Conservation (phyloP, 2,888 invertebrate genomes). For the Rambutsinella grinnellia region DNA sequence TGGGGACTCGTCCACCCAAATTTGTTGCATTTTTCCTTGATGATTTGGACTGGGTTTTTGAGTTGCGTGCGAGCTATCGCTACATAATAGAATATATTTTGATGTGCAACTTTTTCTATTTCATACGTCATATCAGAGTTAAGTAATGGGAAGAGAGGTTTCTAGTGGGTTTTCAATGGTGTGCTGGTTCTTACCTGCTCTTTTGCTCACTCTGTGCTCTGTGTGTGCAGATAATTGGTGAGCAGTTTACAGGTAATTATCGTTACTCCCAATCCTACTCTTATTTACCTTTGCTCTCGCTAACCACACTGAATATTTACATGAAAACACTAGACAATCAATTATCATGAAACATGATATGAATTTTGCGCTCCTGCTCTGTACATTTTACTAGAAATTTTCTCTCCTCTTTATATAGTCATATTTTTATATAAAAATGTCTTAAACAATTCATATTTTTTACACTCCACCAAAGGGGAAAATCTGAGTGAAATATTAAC, state of each 20-base stretch:
- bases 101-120: no score
- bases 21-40: background rate
- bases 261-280: conserved; percentile 22
- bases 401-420: background rate
- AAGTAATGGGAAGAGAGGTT: background rate
- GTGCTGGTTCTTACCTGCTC: background rate
- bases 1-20: background rate
- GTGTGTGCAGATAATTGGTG: conserved; percentile 55
- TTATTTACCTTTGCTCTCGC: background rate
- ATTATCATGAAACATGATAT: no score
- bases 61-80: background rate
- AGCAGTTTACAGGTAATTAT: conserved; percentile 57
- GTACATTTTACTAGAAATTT: background rate
- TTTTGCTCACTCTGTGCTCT: background rate
- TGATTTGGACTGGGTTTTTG: no score
- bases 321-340: background rate
- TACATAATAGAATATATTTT: no score
- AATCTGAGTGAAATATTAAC: no score
- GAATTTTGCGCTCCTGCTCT: no score
- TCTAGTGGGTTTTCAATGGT: no score
- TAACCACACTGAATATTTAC: background rate
- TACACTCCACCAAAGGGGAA: no score
- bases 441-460: no score
- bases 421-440: no score
- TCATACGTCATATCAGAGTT: no score